Percentiles rank a stretch among this genome's conserved stretches.
Conservation (phyloP, 2,888 invertebrate species). For the Pterobdella sp. region DNA sequence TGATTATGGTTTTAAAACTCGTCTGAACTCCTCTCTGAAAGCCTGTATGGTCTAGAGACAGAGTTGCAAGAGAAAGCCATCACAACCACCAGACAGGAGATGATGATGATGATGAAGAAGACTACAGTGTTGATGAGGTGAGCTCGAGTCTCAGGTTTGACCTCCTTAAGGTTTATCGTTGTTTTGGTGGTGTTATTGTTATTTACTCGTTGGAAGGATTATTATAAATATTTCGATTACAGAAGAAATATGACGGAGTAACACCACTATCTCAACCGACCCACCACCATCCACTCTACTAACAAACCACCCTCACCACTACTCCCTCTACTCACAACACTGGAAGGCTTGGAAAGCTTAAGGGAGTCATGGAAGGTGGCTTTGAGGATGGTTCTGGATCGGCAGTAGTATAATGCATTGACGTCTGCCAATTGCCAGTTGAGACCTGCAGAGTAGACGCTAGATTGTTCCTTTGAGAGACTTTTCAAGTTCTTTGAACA, state of each 20-base stretch:
- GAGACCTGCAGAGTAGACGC: conserved; percentile 19
- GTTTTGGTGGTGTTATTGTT: no score
- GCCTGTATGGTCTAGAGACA: no score
- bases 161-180: no score
- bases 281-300: not conserved
- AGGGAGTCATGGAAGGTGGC: conserved; percentile 12
- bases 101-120: conserved; percentile 23
- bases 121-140: conserved; percentile 27
- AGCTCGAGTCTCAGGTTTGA: not conserved
- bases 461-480: no score
- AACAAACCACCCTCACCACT: not conserved
- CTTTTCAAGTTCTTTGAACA: not conserved
- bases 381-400: conserved; percentile 26
- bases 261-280: not conserved
- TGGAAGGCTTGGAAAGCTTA: not conserved
- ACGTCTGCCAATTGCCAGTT: conserved; percentile 30
- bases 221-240: no score
- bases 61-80: no score
- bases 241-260: no score
- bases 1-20: no score
- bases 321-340: not conserved
- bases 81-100: conserved; percentile 16
- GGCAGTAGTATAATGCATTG: conserved; percentile 25
- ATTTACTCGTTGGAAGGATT: no score
- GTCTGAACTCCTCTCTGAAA: no score